Base-by-base conservation (phyloP, 2,888 invertebrate genomes). In the Meta bourneti region DNA sequence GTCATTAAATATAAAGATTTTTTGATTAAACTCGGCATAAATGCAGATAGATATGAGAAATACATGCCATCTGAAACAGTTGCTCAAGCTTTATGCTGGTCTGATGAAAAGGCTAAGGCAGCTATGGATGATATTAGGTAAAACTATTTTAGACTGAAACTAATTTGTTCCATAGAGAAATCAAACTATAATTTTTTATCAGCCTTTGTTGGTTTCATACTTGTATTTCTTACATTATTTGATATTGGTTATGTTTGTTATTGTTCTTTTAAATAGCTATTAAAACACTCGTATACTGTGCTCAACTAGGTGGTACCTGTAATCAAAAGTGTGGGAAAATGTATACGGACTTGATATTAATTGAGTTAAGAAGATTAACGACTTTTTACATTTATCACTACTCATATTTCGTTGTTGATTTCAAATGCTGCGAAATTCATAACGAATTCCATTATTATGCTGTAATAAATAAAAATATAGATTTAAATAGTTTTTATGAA, bases 1-100 rank as follows among this genome's bases (percentile, higher is more conserved):
- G n/a, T 89, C 4, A 88, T 92, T 20, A 83, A 52, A 7, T 92
- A 92, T 48, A 84, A 74, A 52, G 91, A 92, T 61, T 92, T 92
- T 48, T 80, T 92, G 74, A 75, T 89, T 6, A 92, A 80, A 69
- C n/a, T 92, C 6, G 89, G 91, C 8, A 81, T 92, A 16, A 92
- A 75, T 89, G 80, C 89, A n/a, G 88, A 92, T 13, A 48, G 91
- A 19, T 92, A 92, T 34, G 20, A 75, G 48, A 88, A 80, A 13
- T 89, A 89, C 54, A 89, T 92, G 88, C 91, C 91, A 16, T 52
- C 78, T 34, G 79, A 88, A 20, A 84, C 79, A 13, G 88, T 84
- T 6, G 88, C 91, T 13, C 82, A 82, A 13, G 88, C 88, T 51
- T 71, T 92, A 16, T 89, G 88, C 48, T 89, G 88, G 88, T 72